Evolutionary conservation across 2,888 invertebrate species (phyloP), one percentile per base, ranked within the genome.

Genomic region (Eudasyphora cyanicolor): DNA sequence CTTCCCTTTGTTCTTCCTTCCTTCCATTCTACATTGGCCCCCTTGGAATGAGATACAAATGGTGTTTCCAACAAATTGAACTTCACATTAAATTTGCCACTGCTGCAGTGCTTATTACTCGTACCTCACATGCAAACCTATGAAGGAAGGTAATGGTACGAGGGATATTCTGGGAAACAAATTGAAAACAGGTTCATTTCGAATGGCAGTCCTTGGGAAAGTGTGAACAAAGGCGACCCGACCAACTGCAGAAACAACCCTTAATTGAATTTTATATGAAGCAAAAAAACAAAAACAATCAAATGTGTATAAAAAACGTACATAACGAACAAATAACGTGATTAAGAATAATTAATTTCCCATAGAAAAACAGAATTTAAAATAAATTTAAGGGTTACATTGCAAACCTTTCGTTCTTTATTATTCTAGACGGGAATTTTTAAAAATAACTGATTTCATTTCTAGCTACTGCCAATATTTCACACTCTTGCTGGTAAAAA

Each of bases 261-360:
- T n/a, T 67, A 67, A 67, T 67, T 67, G 67, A 67, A 57, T 42
- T 67, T 62, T 57, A 6, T 60, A 5, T n/a, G 32, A 6, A 21
- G 19, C 67, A 21, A 42, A 2, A 24, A 29, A 57, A 24, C 29
- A 27, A 14, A 57, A 57, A 7, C 57, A 10, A 57, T 2, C 19
- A 12, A 19, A 54, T 27, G 24, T 32, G 12, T 7, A 62, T 4
- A 38, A 67, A 67, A 42, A 67, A 5, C 21, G 19, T 10, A 21
- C 10, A 14, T 64, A 64, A 62, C 64, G 35, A 35, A 35, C 64
- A 64, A 38, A 35, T 64, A 38, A 42, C 67, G 67, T 67, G 67
- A 67, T 67, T 67, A 67, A 35, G 67, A 38, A 42, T 67, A 67
- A 67, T 67, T 67, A 42, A 67, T 67, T 42, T 64, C 67, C 8